Evolutionary conservation across 2,797 vertebrate species (phyloP), one percentile per base, ranked within the genome.

Genomic region (Pipistrellus pipistrellus): DNA sequence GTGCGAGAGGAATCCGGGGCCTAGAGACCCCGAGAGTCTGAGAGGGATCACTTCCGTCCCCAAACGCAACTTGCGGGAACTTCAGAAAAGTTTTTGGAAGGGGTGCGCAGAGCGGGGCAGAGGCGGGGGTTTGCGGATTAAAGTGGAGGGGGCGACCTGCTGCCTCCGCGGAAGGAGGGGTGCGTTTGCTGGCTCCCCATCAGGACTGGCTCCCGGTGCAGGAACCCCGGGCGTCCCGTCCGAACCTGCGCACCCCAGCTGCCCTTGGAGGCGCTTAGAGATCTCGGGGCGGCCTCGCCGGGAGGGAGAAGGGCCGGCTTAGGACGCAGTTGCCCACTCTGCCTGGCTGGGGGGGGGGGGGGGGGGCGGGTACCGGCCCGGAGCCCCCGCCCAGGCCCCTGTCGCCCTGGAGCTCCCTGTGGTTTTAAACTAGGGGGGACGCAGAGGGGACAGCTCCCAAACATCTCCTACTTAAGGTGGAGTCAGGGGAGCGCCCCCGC

Each of bases 51-150:
- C 41, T 68, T 73, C 88, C 66, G 64, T 69, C 9, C 57, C 51
- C 59, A 84, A 87, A 72, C 7, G 15, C 83, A 94, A 93, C 90
- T 95, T 91, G 62, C 0, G 3, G 62, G 55, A 96, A 97, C 93
- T 97, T 96, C 27, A 51, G 57, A 77, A 92, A 96, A 96, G 84
- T 96, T 96, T 62, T 76, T 38, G 35, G 84, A 48, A 32, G 66
- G 59, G 41, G 30, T 55, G 38, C 25, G 32, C 46, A 64, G 23
- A 53, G 41, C n/a, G 44, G 72, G 69, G 78, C 48, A 30, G 62
- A 59, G 62, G 55, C 35, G 46, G 57, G 55, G 44, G 46, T 51
- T 59, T 71, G 13, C 62, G 75, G n/a, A 41, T 73, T 73, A 18
- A 64, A 44, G 81, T 9, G 72, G 35, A 18, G 35, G 69, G 77